Percentiles rank a stretch among this genome's conserved stretches.
These are phyloP conservation scores for Romanogobio albipinnatus DNA, from an alignment of 2,113 vertebrate genomes.

Conservation along the genomic window DNA sequence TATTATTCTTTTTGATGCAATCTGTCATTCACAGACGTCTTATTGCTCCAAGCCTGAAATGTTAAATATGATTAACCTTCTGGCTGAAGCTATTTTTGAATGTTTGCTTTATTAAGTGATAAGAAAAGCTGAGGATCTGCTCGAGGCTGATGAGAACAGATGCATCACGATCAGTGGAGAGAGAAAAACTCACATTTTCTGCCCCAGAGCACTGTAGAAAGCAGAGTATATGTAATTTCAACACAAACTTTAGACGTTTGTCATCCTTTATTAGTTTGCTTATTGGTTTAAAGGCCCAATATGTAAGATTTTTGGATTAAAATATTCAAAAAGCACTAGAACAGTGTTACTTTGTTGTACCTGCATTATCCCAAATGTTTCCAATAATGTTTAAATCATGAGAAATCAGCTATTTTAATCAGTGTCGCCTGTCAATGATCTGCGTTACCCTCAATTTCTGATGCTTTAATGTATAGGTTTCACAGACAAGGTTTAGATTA, in stretches of 20 bases:
- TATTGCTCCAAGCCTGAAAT: background rate
- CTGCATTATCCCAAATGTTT: too few relatives aligned
- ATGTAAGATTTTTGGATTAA: too few relatives aligned
- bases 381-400: too few relatives aligned
- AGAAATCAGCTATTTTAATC: too few relatives aligned
- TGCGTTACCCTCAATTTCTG: too few relatives aligned
- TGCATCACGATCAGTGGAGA: background rate
- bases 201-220: background rate
- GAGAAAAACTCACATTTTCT: background rate
- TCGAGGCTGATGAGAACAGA: conserved; percentile 17
- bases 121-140: conserved; percentile 3
- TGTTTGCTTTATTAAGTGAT: conserved; percentile 17
- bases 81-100: conserved; percentile 22
- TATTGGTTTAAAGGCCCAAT: background rate
- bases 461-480: too few relatives aligned
- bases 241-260: background rate
- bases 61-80: conserved; percentile 12
- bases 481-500: too few relatives aligned
- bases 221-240: background rate
- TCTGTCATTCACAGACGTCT: background rate
- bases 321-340: too few relatives aligned
- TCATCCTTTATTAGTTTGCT: background rate
- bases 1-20: background rate
- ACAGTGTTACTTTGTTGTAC: too few relatives aligned
- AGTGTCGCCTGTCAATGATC: too few relatives aligned